Evolutionary conservation across 2,797 vertebrate genomes (phyloP).

Genomic region (Perodicticus potto): DNA sequence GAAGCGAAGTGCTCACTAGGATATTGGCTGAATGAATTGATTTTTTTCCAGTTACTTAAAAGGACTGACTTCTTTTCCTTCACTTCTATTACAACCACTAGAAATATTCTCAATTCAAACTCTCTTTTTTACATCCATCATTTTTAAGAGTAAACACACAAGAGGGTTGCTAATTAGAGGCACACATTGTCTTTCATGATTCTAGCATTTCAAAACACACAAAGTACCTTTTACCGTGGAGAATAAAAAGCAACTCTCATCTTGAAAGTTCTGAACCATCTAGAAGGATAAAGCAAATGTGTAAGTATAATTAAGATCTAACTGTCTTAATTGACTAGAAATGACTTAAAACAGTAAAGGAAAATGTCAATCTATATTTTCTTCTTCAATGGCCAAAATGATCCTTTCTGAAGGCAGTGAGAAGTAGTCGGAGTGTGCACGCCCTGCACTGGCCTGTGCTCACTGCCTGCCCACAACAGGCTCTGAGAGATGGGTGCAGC

Average conservation of each 20-base stretch:
- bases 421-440: accelerated
- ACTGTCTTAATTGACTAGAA: not conserved
- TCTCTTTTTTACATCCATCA: slow-evolving; percentile 25
- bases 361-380: not conserved
- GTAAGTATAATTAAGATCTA: slow-evolving; percentile 41
- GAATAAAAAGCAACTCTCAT: slow-evolving; percentile 97
- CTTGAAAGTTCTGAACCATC: slow-evolving; percentile 98
- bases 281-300: slow-evolving; percentile 80
- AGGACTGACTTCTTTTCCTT: not conserved
- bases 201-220: not conserved
- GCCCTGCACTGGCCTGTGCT: not conserved
- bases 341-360: not conserved
- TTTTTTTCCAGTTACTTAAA: not conserved
- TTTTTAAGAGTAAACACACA: slow-evolving; percentile 8
- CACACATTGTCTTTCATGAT: not conserved
- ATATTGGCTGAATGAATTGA: not conserved
- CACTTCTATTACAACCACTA: not conserved
- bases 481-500: not conserved
- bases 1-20: not conserved
- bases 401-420: accelerated
- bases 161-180: not conserved
- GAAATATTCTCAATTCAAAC: not conserved
- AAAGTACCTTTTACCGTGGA: slow-evolving; percentile 94
- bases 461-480: accelerated
- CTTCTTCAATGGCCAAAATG: not conserved